Evolutionary conservation across 1,140 invertebrate genomes (phyloP), one percentile per base, ranked within the genome.

Genomic region (Anastrepha obliqua): DNA sequence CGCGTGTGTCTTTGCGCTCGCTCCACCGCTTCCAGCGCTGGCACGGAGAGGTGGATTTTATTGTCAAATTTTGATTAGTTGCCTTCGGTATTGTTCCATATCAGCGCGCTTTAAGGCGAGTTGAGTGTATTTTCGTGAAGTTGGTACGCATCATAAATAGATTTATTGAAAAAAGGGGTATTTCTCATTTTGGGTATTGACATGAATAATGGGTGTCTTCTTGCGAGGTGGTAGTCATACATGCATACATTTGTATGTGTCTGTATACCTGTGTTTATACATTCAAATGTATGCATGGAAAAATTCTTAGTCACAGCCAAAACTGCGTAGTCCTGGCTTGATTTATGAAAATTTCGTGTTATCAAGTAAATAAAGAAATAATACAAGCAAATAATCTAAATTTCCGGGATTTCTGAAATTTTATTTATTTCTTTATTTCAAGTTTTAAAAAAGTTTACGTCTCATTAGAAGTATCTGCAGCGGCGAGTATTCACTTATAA

Each of bases 51-150:
- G 85, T 86, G 85, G 85, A 86, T 86, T 86, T 86, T 62, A 86
- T 86, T 86, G 85, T 86, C 58, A 86, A 86, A 86, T 60, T 86
- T 86, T 86, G 85, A 86, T 86, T 86, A 86, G 85, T 86, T 62
- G 85, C 59, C 59, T 39, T 39, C 59, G 85, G 39, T 86, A 55
- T 86, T 60, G 55, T 86, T 86, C 17, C 74, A 42, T 81, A 55
- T 81, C 44, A 58, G 74, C 51, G 74, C 74, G 17, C 17, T 55
- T 58, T 81, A 81, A 81, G 55, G 58, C 59, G 58, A 86, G 20
- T 59, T 15, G 47, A 60, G 58, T 59, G 17, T 86, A 60, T 86
- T 86, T 86, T 62, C 58, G 59, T 60, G 15, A 62, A 86, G 51
- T 60, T 86, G 20, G 58, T 86, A 60, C 15, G 85, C 59, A 62